Conservation (phyloP, 2,797 vertebrate genomes). For the Aldrovandia affinis region DNA sequence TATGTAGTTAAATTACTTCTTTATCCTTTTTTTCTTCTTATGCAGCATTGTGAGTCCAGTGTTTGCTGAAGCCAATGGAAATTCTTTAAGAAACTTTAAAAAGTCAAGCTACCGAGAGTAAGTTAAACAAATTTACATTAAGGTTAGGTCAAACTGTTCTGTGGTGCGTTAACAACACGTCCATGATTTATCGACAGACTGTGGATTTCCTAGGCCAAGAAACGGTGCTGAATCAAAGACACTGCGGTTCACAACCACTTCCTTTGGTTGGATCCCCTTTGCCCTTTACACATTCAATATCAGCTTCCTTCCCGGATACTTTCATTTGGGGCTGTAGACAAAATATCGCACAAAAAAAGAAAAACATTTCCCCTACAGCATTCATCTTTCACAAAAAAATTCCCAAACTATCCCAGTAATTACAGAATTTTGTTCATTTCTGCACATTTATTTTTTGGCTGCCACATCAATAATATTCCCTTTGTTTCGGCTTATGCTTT, state of each 20-base stretch:
- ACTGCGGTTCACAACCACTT: neutral
- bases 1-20: neutral
- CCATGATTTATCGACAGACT: neutral
- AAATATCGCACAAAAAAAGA: constrained; percentile 1
- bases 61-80: neutral
- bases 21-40: neutral
- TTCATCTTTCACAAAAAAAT: constrained; percentile 17
- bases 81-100: neutral
- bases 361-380: neutral
- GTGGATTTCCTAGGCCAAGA: neutral
- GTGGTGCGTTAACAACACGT: neutral
- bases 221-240: neutral
- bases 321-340: neutral
- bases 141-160: neutral
- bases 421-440: constrained; percentile 26
- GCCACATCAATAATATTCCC: constrained; percentile 78
- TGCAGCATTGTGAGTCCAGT: neutral
- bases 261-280: neutral
- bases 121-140: neutral
- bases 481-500: constrained; percentile 71
- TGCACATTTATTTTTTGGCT: constrained; percentile 54
- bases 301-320: neutral
- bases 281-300: neutral
- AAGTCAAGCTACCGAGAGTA: neutral
- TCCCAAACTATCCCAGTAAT: neutral